Base-by-base conservation (phyloP, 1,140 invertebrate genomes). In the Drosophila tani region DNA sequence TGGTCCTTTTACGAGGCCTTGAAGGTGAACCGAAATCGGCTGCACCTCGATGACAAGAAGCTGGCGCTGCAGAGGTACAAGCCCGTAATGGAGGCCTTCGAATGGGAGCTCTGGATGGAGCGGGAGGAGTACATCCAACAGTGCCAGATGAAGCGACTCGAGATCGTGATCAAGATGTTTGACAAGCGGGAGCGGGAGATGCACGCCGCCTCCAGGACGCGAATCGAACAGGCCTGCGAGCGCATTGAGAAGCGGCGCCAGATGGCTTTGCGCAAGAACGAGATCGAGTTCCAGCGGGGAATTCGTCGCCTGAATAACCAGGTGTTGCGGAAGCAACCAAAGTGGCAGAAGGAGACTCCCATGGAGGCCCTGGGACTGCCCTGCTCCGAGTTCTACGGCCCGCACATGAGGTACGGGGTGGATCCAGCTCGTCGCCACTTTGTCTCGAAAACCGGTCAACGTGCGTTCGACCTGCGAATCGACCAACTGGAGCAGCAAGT, bases 61-160 rank as follows among this genome's bases (percentile, higher is more conserved):
- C 40, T 79, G 7, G 35, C 49, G 0, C 62, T 76, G 1, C 50
- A 78, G 3, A 57, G 81, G 32, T 91, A 83, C 41, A 57, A 65
- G 1, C 8, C 53, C 3, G 55, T 80, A 8, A 2, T 92, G 11
- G 85, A 93, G 49, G 91, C 92, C 12, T 86, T 93, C 5, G 92
- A 93, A 53, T 93, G 92, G 92, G 91, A 93, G 69, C 62, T 88
- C 5, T 93, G 92, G 91, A 67, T 93, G 2, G 74, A 87, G 29
- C 77, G 92, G 0, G 92, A 93, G 62, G 91, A 93, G 93, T 94
- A 94, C 74, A 95, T 95, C 75, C 93, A 95, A 77, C 93, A 94
- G 41, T 93, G 95, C 66, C 94, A 95, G 82, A 93, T 95, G 73
- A 79, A 94, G 58, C 93, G 94, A 14, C 82, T 95, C 58, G 88